Conservation (phyloP, 2,888 invertebrate species). For the Lordiphosa andalusiaca region DNA sequence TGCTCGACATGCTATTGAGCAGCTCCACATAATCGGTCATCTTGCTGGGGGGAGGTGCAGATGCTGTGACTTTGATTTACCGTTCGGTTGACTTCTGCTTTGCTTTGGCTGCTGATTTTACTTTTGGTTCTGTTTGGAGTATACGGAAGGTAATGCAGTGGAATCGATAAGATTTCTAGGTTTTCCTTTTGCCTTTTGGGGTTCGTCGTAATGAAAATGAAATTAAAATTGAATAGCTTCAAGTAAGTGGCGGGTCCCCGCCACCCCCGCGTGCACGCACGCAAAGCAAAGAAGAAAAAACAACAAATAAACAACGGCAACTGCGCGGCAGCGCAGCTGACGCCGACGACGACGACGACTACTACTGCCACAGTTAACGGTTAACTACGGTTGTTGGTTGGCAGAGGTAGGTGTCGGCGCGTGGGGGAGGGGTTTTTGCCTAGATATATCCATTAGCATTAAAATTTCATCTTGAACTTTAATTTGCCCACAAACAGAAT, state of each 20-base stretch:
- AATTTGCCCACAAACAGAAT: constrained; percentile 10
- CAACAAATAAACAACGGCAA: constrained; percentile 31
- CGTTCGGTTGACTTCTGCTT: no score
- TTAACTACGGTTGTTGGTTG: constrained; percentile 11
- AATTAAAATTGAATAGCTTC: constrained; percentile 12
- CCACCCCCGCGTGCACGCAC: constrained; percentile 1
- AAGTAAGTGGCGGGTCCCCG: constrained; percentile 1
- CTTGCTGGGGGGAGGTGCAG: constrained; percentile 15
- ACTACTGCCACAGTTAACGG: constrained; percentile 30
- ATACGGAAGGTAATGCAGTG: constrained; percentile 6
- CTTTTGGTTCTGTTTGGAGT: no score
- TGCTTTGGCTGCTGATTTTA: no score
- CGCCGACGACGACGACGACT: constrained; percentile 24
- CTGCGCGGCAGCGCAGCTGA: constrained; percentile 15
- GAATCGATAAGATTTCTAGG: not conserved
- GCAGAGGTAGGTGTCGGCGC: not conserved
- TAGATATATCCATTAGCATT: no score
- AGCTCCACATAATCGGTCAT: constrained; percentile 78
- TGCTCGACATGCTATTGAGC: constrained; percentile 78
- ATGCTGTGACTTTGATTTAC: not conserved
- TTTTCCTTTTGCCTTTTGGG: no score
- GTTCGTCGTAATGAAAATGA: constrained; percentile 23
- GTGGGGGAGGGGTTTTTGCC: not conserved
- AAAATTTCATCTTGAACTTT: not conserved
- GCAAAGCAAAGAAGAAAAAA: constrained; percentile 2